These are phyloP conservation scores for Saxidomus purpurata DNA, from an alignment of 1,140 invertebrate species.

Conservation along the genomic window DNA sequence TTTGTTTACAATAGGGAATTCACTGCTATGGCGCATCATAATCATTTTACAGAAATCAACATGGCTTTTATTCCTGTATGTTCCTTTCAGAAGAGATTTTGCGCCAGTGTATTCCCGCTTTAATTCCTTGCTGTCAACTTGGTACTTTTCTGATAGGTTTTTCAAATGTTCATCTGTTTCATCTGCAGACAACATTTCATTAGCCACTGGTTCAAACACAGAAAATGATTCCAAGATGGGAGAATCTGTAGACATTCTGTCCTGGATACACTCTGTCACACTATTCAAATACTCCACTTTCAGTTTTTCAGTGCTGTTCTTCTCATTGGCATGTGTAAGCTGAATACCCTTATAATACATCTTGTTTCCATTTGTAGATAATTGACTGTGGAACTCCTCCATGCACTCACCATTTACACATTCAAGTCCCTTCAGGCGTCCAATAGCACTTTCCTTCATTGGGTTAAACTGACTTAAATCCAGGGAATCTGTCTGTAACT, in stretches of 20 bases:
- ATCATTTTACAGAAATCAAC: too few species aligned
- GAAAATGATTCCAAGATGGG: background rate
- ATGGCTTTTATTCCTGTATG: too few species aligned
- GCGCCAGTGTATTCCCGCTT: background rate
- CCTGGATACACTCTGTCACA: background rate
- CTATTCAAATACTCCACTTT: background rate
- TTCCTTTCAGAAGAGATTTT: background rate
- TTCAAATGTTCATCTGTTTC: background rate
- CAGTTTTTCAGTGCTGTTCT: background rate
- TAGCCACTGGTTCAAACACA: background rate
- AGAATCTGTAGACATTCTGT: background rate
- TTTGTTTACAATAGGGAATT: background rate
- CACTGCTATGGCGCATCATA: background rate
- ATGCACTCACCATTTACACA: background rate
- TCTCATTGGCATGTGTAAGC: background rate
- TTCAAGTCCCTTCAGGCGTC: background rate
- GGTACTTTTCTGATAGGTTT: background rate
- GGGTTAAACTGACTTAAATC: background rate
- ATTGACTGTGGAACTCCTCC: background rate
- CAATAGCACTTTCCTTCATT: background rate
- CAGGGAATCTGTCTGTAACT: background rate
- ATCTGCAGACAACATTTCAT: background rate
- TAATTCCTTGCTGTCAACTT: background rate
- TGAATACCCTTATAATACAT: background rate
- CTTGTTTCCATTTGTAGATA: background rate